Conservation (phyloP, 1,140 invertebrate genomes). For the Drosophila santomea region DNA sequence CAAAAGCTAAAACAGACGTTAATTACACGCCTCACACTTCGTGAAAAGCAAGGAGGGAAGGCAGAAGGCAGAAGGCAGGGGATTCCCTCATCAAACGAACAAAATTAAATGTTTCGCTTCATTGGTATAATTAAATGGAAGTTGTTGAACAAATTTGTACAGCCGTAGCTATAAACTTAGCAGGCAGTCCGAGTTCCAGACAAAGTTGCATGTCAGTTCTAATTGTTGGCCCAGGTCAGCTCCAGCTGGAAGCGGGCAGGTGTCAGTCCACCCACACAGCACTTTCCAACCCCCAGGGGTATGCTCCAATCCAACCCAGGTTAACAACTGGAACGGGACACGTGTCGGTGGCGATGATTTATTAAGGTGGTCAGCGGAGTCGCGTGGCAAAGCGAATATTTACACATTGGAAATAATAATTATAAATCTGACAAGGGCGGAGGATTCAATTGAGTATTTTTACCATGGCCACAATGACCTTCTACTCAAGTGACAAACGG, state of each 20-base stretch:
- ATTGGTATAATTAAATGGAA: slow-evolving; percentile 73
- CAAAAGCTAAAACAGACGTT: slow-evolving; percentile 51
- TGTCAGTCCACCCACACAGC: slow-evolving; percentile 26
- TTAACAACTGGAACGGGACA: slow-evolving; percentile 8
- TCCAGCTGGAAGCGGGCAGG: slow-evolving; percentile 23
- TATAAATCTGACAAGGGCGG: slow-evolving; percentile 13
- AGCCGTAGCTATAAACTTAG: slow-evolving; percentile 70
- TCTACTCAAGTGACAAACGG: slow-evolving; percentile 47
- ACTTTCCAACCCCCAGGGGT: neutral
- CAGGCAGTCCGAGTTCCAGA: slow-evolving; percentile 43
- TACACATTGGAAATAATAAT: slow-evolving; percentile 50
- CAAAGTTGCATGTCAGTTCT: slow-evolving; percentile 69
- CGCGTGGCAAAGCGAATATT: slow-evolving; percentile 35
- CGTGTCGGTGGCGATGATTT: slow-evolving; percentile 48
- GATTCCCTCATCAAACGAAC: neutral
- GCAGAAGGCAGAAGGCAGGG: neutral
- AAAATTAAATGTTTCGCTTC: slow-evolving; percentile 59
- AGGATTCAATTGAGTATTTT: neutral
- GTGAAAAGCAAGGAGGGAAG: neutral
- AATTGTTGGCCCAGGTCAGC: slow-evolving; percentile 60
- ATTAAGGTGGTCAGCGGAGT: slow-evolving; percentile 14
- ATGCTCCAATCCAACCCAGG: neutral
- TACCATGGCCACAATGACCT: neutral
- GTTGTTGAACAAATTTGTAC: slow-evolving; percentile 78
- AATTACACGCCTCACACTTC: slow-evolving; percentile 55